These are phyloP conservation scores for Sisyra terminalis DNA, from an alignment of 2,888 invertebrate species.

Conservation along the genomic window DNA sequence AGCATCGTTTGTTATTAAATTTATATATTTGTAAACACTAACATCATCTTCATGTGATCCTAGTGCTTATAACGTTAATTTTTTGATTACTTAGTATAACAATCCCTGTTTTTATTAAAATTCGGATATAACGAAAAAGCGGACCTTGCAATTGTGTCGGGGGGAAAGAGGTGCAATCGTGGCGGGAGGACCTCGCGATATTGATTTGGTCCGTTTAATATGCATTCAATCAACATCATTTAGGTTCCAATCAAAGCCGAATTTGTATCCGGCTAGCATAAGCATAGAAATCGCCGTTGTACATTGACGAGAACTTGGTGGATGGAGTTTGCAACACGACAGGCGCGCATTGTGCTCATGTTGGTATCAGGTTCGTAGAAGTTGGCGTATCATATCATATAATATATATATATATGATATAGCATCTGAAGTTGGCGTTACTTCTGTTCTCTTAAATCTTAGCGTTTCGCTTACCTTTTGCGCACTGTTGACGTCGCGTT, in stretches of 20 bases:
- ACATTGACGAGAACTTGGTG: neutral
- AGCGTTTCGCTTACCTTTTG: constrained; percentile 5
- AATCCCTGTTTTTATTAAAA: no score
- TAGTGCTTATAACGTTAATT: neutral
- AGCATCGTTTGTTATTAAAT: neutral
- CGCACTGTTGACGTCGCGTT: constrained; percentile 1
- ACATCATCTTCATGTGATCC: neutral
- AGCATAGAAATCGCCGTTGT: neutral
- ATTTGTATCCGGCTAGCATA: no score
- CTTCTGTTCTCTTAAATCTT: neutral
- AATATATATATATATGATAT: neutral
- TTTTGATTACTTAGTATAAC: no score
- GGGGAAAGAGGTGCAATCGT: no score
- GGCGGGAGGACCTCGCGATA: no score
- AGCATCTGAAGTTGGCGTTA: neutral
- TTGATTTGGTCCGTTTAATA: no score
- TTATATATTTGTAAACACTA: neutral
- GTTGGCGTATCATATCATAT: neutral
- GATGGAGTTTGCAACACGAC: neutral
- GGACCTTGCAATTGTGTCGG: no score
- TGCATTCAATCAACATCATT: no score
- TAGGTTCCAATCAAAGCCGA: no score
- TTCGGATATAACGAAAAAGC: no score
- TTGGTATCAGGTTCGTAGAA: constrained; percentile 2
- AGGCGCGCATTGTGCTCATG: constrained; percentile 5